A percentile compares a stretch with the other conserved stretches of the same genome.
phyloP scores from a whole-genome alignment of 2,888 invertebrate genomes.

The Gryllus longicercus region DNA sequence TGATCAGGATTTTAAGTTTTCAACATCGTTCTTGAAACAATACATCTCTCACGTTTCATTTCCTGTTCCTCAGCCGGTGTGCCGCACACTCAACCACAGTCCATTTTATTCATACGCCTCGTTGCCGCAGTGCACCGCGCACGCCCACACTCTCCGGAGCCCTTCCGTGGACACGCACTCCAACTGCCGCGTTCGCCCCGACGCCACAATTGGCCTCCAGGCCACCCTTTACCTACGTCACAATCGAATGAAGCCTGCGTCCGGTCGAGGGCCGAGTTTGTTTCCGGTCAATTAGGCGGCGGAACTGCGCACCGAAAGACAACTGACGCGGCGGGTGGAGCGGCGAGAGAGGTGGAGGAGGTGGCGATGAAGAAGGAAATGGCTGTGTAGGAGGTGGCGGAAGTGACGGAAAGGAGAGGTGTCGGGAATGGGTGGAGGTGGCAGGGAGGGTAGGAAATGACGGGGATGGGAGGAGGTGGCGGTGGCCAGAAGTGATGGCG shows the following conservation, averaged over 20 bases:
- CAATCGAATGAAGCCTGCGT: background rate
- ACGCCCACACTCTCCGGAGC: no score
- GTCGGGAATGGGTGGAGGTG: background rate
- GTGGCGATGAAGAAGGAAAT: background rate
- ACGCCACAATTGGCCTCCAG: background rate
- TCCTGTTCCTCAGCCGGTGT: no score
- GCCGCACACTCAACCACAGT: no score
- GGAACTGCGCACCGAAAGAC: background rate
- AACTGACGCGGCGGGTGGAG: background rate
- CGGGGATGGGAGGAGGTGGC: background rate
- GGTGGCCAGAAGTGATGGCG: background rate
- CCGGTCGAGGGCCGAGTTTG: conserved; percentile 1
- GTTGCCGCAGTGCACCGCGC: no score
- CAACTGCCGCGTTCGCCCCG: background rate
- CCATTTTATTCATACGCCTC: no score
- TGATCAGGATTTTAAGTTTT: no score
- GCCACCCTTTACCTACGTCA: background rate
- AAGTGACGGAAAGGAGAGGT: background rate
- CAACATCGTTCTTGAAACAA: no score
- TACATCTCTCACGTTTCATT: no score
- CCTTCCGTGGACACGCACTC: background rate
- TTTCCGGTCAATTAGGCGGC: conserved; percentile 9
- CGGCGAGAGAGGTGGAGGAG: background rate
- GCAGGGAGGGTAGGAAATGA: background rate
- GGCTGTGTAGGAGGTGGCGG: background rate